Percentiles rank a stretch among this genome's conserved stretches.
These are phyloP conservation scores for Scarus forsteni DNA, from an alignment of 2,797 vertebrate genomes.

Conservation along the genomic window DNA sequence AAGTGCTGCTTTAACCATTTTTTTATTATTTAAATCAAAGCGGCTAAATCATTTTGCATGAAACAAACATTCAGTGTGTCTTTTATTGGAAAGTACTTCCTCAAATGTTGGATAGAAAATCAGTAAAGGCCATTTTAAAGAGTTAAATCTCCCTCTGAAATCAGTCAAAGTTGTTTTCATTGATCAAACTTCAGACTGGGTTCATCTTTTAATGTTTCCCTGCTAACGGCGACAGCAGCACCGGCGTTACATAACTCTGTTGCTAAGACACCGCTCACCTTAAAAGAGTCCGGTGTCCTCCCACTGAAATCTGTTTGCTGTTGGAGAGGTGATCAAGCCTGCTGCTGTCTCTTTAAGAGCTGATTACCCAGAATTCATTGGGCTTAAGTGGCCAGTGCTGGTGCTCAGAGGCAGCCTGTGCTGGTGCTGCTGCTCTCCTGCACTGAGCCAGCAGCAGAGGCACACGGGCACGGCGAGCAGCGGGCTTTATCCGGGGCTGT, in stretches of 20 bases:
- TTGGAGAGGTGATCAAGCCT: constrained; percentile 16
- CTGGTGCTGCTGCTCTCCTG: constrained; percentile 64
- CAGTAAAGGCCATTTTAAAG: not conserved
- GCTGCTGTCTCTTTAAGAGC: constrained; percentile 81
- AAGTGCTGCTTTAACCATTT: too few relatives aligned
- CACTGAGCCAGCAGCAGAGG: constrained; percentile 66
- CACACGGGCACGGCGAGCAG: constrained; percentile 50
- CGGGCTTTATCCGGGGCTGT: constrained; percentile 42
- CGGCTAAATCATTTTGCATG: too few relatives aligned
- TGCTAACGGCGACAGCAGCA: constrained; percentile 24
- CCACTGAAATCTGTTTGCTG: constrained; percentile 38
- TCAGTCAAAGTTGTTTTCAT: not conserved
- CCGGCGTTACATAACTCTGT: constrained; percentile 51
- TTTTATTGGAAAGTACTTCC: too few relatives aligned
- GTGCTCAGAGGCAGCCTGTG: constrained; percentile 68
- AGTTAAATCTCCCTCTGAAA: not conserved
- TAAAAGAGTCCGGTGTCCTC: constrained; percentile 64
- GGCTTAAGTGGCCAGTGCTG: constrained; percentile 68
- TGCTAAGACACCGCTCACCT: constrained; percentile 64
- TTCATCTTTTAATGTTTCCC: constrained; percentile 2
- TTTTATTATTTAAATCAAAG: too few relatives aligned
- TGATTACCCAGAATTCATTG: constrained; percentile 82
- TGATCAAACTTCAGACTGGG: not conserved
- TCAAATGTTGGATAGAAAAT: not conserved
- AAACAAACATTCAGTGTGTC: too few relatives aligned